Evolutionary conservation across 2,113 vertebrate species (phyloP), one percentile per base, ranked within the genome.

Genomic region (Rhea americana): DNA sequence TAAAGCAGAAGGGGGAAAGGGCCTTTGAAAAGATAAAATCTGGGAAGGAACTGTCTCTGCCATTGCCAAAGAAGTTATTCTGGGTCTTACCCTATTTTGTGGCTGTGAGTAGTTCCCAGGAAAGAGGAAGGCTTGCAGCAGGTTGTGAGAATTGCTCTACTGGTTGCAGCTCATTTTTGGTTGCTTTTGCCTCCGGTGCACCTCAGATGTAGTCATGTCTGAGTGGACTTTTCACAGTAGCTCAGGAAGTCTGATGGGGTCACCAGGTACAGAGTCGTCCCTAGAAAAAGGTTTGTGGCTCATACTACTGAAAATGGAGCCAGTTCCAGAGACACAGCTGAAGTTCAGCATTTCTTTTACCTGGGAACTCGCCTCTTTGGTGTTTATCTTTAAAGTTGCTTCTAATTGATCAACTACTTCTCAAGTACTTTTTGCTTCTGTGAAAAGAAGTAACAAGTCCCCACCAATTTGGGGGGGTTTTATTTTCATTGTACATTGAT

Each of bases 341-440:
- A 16, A 17, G 30, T 70, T 74, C 63, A 59, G 6, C 7, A 83
- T 58, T 90, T 67, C 18, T 16, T 85, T 77, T 35, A 0, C 62
- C 85, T 88, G 37, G 28, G 26, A 88, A 32, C 9, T 56, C 55
- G 9, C 28, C 15, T 32, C 32, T 58, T 32, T 32, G 28, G 87
- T 78, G 9, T 53, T 81, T 82, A 17, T 87, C 77, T 91, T 93
- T 78, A 91, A 91, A 82, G 20, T 56, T 93, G 19, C 43, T 96
- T 85, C 16, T 94, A 89, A 92, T 87, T 88, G 56, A 28, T 85
- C 94, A 67, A 35, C 20, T 94, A 51, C 90, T 94, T 96, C 83
- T 85, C 45, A 85, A 89, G 68, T 20, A 72, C 19, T 70, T 97
- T 93, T 76, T 76, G 47, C 76, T 90, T 88, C 51, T 73, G 63